Evolutionary conservation across 2,113 vertebrate genomes (phyloP), one percentile per base, ranked within the genome.

Genomic region (Prunella fulvescens): DNA sequence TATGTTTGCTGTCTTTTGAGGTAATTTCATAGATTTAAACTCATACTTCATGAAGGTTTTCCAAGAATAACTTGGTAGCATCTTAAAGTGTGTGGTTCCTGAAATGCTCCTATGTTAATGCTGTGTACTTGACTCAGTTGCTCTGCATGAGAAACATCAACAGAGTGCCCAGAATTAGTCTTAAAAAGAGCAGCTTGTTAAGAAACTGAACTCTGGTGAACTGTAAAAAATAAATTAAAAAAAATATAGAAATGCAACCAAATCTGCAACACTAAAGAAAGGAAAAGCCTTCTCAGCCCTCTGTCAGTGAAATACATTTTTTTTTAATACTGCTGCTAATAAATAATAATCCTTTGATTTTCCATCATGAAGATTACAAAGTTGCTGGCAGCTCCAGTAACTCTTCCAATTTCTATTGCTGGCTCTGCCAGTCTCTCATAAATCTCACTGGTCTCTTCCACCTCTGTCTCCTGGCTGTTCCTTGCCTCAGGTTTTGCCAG

Each of bases 301-400:
- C 6, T 73, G 78, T 45, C 74, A 81, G 62, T 56, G 86, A 85
- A 93, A 90, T 28, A 45, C 11, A 76, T 85, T 90, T 71, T 56
- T n/a, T 58, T 39, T 93, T 90, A 89, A 93, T 88, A 82, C 19
- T 29, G 24, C 64, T 86, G 51, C 71, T 86, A 69, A 93, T 76
- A 95, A 95, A 95, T 72, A 92, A 86, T 72, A 84, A 82, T 58
- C 18, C 61, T 74, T 87, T 74, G 71, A 56, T 95, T 96, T 93
- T 74, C 40, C 33, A 65, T 83, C 81, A 33, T 31, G 42, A 89
- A 91, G 12, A 51, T 62, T 92, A 35, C 31, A 74, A 85, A 85
- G 71, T 54, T 91, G 19, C 53, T 90, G 71, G 71, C 71, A 96
- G 79, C 54, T 94, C 58, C 47, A 71, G 39, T 60, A 93, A 86